Evolutionary conservation across 1,140 invertebrate species (phyloP).

Genomic region (Atta texana): DNA sequence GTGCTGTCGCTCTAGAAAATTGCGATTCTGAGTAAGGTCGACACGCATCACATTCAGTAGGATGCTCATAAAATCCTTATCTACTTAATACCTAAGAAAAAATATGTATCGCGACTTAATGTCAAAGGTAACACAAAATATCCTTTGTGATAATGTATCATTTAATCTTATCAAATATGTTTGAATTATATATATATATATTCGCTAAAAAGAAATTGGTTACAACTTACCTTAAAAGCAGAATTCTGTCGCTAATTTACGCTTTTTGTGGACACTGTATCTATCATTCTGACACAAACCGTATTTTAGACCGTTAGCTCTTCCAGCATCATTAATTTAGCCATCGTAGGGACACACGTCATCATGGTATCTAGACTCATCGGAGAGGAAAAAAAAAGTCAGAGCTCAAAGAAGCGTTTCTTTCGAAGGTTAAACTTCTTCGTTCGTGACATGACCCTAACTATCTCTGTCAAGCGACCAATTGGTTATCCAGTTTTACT

Average conservation of each 20-base stretch:
- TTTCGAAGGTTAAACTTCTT: conserved; percentile 45
- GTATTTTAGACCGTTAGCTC: conserved; percentile 76
- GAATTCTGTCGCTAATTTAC: not conserved
- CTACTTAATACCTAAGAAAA: conserved; percentile 40
- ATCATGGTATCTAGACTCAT: conserved; percentile 65
- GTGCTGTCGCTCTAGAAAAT: conserved; percentile 33
- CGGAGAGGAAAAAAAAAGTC: conserved; percentile 50
- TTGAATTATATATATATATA: not conserved
- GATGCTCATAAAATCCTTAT: conserved; percentile 46
- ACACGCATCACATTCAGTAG: conserved; percentile 26
- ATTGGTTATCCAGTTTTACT: conserved; percentile 2
- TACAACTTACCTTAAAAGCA: conserved; percentile 14
- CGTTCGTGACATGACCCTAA: conserved; percentile 34
- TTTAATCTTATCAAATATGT: not conserved
- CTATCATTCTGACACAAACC: conserved; percentile 76
- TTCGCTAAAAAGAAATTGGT: not conserved
- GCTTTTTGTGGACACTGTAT: conserved; percentile 45
- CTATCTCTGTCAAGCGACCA: conserved; percentile 13
- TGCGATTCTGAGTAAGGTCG: conserved; percentile 45
- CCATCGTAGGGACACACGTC: conserved; percentile 75
- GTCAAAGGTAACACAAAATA: not conserved
- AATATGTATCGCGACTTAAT: conserved; percentile 5
- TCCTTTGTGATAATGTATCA: not conserved
- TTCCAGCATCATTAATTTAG: conserved; percentile 81
- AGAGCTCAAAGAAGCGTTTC: conserved; percentile 63